Conservation (phyloP, 2,113 vertebrate genomes). For the Hemiprocne comata region DNA sequence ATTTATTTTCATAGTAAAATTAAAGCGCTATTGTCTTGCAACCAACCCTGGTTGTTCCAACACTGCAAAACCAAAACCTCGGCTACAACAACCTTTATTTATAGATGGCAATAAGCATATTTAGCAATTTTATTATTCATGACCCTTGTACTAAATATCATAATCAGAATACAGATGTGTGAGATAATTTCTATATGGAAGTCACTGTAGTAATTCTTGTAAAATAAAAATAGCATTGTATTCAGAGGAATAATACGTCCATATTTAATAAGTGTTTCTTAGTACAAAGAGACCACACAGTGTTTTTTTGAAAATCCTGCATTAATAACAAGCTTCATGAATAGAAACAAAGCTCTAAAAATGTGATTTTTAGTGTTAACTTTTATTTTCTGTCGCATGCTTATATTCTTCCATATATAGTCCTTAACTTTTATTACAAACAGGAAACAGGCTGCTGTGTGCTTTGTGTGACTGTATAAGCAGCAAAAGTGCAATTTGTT, state of each 20-base stretch:
- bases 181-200: slow-evolving; percentile 75
- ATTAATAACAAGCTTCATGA: slow-evolving; percentile 5
- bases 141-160: slow-evolving; percentile 79
- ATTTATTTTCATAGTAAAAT: slow-evolving; percentile 84
- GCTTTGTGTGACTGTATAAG: neutral
- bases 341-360: slow-evolving; percentile 51
- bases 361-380: slow-evolving; percentile 28
- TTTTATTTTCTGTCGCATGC: neutral
- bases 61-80: slow-evolving; percentile 70
- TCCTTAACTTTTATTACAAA: slow-evolving; percentile 15
- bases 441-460: neutral
- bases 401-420: neutral
- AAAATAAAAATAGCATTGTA: slow-evolving; percentile 78
- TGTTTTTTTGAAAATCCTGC: neutral
- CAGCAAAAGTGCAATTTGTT: neutral
- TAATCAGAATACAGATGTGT: slow-evolving; percentile 82
- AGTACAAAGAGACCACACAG: slow-evolving; percentile 33
- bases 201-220: slow-evolving; percentile 70
- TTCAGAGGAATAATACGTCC: slow-evolving; percentile 72
- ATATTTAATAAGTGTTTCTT: slow-evolving; percentile 54
- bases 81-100: slow-evolving; percentile 81
- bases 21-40: slow-evolving; percentile 79
- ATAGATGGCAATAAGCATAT: slow-evolving; percentile 80
- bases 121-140: slow-evolving; percentile 86
- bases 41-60: slow-evolving; percentile 77